Evolutionary conservation across 2,113 vertebrate genomes (phyloP), one percentile per base, ranked within the genome.

Genomic region (Hirundichthys speculiger): DNA sequence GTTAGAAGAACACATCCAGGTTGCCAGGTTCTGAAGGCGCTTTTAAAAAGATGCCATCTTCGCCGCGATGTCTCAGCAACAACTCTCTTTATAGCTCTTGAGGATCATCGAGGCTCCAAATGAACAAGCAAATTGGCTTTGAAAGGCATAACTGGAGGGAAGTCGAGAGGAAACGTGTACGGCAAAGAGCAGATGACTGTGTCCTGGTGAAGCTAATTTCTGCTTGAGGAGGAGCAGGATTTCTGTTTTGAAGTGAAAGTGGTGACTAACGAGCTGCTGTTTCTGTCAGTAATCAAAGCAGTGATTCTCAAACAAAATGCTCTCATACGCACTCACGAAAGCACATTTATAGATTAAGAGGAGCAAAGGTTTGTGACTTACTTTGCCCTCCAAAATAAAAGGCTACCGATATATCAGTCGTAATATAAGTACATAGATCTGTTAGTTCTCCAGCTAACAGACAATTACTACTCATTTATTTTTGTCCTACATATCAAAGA

Each of bases 61-160:
- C 11, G 19, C 24, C 22, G 3, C 42, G 20, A 58, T 24, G 13
- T 64, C 9, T 20, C 49, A n/a, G 19, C 13, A 13, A 45, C 14
- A 6, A 0, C 38, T 49, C 24, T 10, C 47, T 77, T 43, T 25
- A 68, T 19, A 40, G 30, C 30, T 34, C 3, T 64, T 52, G 14
- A 49, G 22, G 41, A 57, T 77, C 34, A 49, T 69, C 48, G 25
- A 58, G 38, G 58, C 21, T 58, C 34, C 30, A 43, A 57, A 70
- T 64, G 19, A 77, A 77, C 39, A 25, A n/a, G 38, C 50, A 54
- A 66, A 77, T 59, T 58, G 38, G 64, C 68, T 79, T 67, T 64
- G 59, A 77, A 54, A 55, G 13, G 30, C 30, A 34, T 34, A 46
- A 48, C 1, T 68, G 51, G 39, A 64, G 68, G 7, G 30, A 48